A percentile compares a stretch with the other conserved stretches of the same genome.
Evolutionary conservation across 2,797 vertebrate species (phyloP).

Genomic region (Silurus aristotelis): DNA sequence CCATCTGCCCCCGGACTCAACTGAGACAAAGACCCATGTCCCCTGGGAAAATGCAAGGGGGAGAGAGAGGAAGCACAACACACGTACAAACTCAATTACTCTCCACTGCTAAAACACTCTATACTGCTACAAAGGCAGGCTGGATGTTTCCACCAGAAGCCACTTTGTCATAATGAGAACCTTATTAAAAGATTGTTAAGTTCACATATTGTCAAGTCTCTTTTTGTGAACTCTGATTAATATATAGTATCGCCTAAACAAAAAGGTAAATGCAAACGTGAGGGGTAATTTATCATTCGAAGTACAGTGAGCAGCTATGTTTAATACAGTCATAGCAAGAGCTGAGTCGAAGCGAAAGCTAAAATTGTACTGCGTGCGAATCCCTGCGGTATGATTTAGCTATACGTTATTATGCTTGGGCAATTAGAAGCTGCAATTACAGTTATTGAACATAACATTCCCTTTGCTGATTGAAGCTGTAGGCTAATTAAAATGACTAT

Average conservation of each 20-base stretch:
- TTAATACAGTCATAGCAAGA: not conserved
- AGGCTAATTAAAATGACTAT: constrained; percentile 28
- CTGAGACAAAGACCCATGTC: constrained; percentile 63
- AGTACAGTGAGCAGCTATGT: constrained; percentile 9
- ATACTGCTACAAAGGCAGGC: constrained; percentile 38
- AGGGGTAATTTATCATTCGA: constrained; percentile 28
- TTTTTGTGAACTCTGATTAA: constrained; percentile 15
- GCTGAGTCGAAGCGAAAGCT: not conserved
- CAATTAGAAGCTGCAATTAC: not conserved
- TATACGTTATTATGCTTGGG: not conserved
- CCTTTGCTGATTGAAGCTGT: constrained; percentile 34
- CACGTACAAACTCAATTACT: constrained; percentile 63
- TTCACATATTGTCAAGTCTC: constrained; percentile 35
- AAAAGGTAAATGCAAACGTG: constrained; percentile 35
- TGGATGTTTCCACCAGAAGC: constrained; percentile 26
- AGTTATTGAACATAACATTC: constrained; percentile 28
- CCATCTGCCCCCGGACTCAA: constrained; percentile 73
- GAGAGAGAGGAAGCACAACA: constrained; percentile 56
- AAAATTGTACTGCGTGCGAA: not conserved
- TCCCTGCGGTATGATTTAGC: not conserved
- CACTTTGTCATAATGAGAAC: constrained; percentile 40
- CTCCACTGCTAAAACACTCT: constrained; percentile 53
- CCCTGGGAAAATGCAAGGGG: constrained; percentile 53
- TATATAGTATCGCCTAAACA: constrained; percentile 24
- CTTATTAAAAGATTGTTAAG: constrained; percentile 45